These are phyloP conservation scores for Rhadina sibilatrix DNA, from an alignment of 2,113 vertebrate genomes.

Conservation along the genomic window DNA sequence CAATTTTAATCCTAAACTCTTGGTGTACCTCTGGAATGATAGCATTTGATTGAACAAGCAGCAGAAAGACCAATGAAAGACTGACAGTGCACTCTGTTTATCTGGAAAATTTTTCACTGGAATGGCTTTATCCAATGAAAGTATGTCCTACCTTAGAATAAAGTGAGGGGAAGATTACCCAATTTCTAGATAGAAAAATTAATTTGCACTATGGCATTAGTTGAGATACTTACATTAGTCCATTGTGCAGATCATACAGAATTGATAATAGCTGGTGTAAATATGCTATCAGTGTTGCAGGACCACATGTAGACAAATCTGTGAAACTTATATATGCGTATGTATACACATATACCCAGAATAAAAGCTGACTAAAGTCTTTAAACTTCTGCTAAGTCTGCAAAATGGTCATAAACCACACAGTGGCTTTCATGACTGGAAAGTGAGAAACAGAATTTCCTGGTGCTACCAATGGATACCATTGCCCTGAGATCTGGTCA, in stretches of 20 bases:
- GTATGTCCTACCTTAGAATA: neutral
- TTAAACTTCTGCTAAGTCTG: neutral
- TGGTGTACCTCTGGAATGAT: neutral
- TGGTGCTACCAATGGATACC: neutral
- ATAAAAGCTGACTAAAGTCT: neutral
- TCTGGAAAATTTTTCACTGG: neutral
- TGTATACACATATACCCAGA: neutral
- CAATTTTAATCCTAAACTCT: neutral
- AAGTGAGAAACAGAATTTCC: neutral
- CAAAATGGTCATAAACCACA: neutral
- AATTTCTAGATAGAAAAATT: neutral
- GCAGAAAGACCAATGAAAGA: neutral
- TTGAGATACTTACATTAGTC: neutral
- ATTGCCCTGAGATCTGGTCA: neutral
- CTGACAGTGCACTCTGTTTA: neutral
- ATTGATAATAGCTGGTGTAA: neutral
- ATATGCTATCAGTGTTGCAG: neutral
- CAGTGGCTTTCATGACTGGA: neutral
- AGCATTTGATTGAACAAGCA: neutral
- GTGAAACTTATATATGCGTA: neutral
- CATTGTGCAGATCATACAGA: neutral
- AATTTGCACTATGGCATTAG: accelerated
- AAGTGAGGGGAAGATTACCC: neutral
- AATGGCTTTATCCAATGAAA: neutral
- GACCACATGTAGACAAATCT: neutral